Evolutionary conservation across 2,113 vertebrate species (phyloP).

Genomic region (Stomatorhinus ivindoensis): DNA sequence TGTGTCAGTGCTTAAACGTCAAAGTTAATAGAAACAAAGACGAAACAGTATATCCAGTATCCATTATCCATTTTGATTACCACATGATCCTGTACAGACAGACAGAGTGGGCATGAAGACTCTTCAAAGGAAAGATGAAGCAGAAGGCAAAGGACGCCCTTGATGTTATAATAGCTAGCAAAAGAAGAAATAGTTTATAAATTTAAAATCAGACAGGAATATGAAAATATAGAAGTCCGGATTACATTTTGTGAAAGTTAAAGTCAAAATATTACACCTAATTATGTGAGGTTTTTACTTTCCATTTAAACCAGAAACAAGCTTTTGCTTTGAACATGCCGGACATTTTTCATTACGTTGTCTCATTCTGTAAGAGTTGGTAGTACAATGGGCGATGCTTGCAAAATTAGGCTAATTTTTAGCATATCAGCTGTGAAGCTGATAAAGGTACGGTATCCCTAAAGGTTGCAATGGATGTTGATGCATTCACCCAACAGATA

Average conservation of each 20-base stretch:
- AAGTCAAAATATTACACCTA: background rate
- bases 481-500: background rate
- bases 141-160: background rate
- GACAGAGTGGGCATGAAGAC: background rate
- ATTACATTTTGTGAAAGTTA: background rate
- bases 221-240: background rate
- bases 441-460: background rate
- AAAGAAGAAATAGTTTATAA: background rate
- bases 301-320: background rate
- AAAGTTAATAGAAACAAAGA: background rate
- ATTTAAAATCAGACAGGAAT: background rate
- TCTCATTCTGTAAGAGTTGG: background rate
- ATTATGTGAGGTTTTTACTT: background rate
- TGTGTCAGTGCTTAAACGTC: background rate
- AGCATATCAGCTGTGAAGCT: background rate
- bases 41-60: background rate
- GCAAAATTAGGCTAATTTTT: background rate
- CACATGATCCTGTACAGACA: background rate
- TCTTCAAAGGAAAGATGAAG: background rate
- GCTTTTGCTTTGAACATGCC: background rate
- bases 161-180: background rate
- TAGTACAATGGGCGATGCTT: background rate
- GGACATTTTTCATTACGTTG: background rate
- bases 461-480: background rate
- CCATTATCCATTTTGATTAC: background rate